Evolutionary conservation across 2,797 vertebrate species (phyloP).

Genomic region (Phalloptychus januarius): DNA sequence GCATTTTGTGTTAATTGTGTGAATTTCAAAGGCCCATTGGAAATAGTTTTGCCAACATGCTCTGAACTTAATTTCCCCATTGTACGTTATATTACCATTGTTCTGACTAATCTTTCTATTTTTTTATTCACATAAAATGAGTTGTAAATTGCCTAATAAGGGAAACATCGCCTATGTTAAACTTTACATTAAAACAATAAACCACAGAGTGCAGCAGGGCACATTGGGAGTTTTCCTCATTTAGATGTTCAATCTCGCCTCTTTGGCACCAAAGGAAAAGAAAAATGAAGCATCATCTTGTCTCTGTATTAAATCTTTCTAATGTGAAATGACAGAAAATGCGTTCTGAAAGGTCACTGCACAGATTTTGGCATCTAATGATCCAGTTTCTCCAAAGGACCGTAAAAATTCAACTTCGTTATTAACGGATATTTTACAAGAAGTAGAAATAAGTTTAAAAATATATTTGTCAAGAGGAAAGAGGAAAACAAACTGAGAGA

Average conservation of each 20-base stretch:
- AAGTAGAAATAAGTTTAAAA: conserved; percentile 14
- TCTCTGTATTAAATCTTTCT: conserved; percentile 26
- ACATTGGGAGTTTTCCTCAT: conserved; percentile 24
- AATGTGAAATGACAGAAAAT: conserved; percentile 32
- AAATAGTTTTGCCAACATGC: background rate
- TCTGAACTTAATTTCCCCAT: conserved; percentile 5
- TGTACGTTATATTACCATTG: background rate
- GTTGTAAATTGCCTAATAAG: conserved; percentile 8
- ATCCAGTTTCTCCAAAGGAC: conserved; percentile 3
- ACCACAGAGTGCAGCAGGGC: conserved; percentile 26
- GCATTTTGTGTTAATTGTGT: background rate
- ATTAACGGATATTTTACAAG: conserved; percentile 13
- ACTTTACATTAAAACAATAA: conserved; percentile 33
- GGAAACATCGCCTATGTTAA: conserved; percentile 15
- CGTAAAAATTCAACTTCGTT: conserved; percentile 20
- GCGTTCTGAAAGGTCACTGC: conserved; percentile 40
- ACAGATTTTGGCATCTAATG: conserved; percentile 28
- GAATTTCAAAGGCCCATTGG: background rate
- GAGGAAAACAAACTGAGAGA: conserved; percentile 25
- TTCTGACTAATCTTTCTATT: conserved; percentile 5
- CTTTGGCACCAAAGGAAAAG: conserved; percentile 23
- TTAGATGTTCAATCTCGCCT: conserved; percentile 39
- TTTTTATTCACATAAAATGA: conserved; percentile 16
- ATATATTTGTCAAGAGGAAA: background rate
- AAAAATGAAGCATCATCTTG: conserved; percentile 31